Base-by-base conservation (phyloP, 2,797 vertebrate species). In the Phyllotis vaccarum region DNA sequence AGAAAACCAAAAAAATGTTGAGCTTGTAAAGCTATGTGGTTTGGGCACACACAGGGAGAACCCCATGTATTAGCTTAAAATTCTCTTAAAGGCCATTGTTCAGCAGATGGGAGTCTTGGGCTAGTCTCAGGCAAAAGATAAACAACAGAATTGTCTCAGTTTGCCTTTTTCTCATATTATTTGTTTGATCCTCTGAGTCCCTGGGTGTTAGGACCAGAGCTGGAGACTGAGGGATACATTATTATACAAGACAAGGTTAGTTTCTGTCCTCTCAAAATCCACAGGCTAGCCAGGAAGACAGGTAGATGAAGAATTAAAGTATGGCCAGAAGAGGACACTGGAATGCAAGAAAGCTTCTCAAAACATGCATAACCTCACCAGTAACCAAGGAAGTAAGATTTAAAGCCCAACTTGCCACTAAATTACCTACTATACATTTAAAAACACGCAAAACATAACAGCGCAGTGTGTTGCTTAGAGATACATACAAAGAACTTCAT, bases 101-200 rank as follows among this genome's bases (percentile, higher is more conserved):
- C 93, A 54, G 74, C 52, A 52, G 52, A 0, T 21, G 37, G 66
- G 49, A 64, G 34, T 78, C 40, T 49, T 29, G n/a, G 22, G 24
- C 52, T 96, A 31, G 37, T 91, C 72, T 95, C n/a, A 66, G 43
- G 64, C 75, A 82, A 37, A 95, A 81, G 27, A 74, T 56, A 85
- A 86, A 54, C 1, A 34, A 8, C 22, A 31, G 46, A 62, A 11
- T 58, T 86, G n/a, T 89, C 46, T 88, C 43, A 52, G 76, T 11
- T 75, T 43, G 19, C 76, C 12, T 3, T 29, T 37, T 83, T 21
- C 8, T 49, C 11, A 52, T 7, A 86, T 43, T 13, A 24, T 62
- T 80, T 66, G 24, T 89, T 68, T 56, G 68, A 79, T 62, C n/a
- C 21, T 21, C 52, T 3, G 12, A 94, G n/a, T n/a, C 52, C n/a